Evolutionary conservation across 2,113 vertebrate species (phyloP), one percentile per base, ranked within the genome.

Genomic region (Synodontis membranacea): DNA sequence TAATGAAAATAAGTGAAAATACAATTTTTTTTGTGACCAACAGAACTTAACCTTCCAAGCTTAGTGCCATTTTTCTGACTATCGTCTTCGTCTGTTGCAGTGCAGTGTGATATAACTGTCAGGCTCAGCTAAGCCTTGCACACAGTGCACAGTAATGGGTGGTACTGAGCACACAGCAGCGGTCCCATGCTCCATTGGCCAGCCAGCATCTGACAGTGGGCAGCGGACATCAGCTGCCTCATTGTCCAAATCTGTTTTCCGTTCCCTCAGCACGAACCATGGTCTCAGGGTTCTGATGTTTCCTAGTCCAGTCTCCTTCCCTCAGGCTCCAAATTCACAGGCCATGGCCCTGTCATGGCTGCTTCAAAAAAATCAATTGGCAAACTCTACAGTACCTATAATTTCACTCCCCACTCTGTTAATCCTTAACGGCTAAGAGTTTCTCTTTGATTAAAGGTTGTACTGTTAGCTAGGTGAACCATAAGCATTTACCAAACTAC

Each of bases 241-340:
- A 66, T 78, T 84, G 64, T 78, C 84, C 58, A 84, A 68, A 76
- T 88, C 21, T 86, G 85, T 86, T 89, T 72, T 84, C 46, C 44
- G 3, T 84, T 83, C 46, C 28, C 78, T 78, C 80, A 83, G 79
- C 54, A 39, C 9, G 74, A 87, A 70, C 50, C 31, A 54, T 86
- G 80, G 54, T 64, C 56, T 44, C 42, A 48, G 84, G 79, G 37
- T 83, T 79, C 74, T 84, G 58, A 75, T 72, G 42, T 66, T 31
- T 60, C 68, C 84, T 46, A 76, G 82, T 82, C 68, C 34, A 34
- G 31, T 50, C 12, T 82, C 39, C 54, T 68, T 48, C 25, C 52
- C 17, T 5, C 50, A 14, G 42, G 19, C 54, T 81, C 28, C 17
- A 42, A 60, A 15, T 72, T 70, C 3, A 70, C 31, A 39, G 52